Conservation (phyloP, 2,797 vertebrate species). For the Petrocephalus sullivani region DNA sequence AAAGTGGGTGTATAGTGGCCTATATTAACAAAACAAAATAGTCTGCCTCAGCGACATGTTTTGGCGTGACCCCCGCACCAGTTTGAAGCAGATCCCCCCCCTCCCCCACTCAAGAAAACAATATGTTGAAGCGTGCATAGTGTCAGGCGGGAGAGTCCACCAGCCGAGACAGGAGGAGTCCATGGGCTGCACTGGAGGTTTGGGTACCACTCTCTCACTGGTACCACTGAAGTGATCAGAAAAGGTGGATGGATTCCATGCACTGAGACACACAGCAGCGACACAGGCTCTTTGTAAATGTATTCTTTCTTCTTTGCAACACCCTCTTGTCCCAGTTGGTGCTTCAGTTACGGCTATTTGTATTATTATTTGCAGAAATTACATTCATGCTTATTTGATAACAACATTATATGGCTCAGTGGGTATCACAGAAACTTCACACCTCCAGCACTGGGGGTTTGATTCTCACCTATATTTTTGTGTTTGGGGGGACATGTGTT, state of each 20-base stretch:
- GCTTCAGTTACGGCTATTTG: background rate
- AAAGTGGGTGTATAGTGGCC: no score
- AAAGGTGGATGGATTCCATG: background rate
- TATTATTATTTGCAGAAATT: background rate
- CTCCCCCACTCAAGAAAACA: background rate
- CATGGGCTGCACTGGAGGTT: background rate
- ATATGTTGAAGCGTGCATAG: background rate
- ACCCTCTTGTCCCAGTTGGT: background rate
- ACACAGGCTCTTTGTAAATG: background rate
- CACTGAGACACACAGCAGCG: background rate
- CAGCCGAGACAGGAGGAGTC: background rate
- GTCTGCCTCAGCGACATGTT: constrained; percentile 20
- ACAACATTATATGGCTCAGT: background rate
- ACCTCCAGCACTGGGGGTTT: background rate
- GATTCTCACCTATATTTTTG: background rate
- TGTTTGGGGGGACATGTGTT: background rate
- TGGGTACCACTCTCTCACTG: background rate
- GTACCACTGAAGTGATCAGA: background rate
- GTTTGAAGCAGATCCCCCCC: constrained; percentile 50
- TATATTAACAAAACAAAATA: background rate
- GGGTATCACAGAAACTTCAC: background rate
- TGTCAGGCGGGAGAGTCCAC: background rate
- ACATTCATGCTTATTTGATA: background rate
- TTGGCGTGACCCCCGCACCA: constrained; percentile 60
- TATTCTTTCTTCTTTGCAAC: background rate